Evolutionary conservation across 1,140 invertebrate species (phyloP).

Genomic region (Macrosteles quadrilineatus): DNA sequence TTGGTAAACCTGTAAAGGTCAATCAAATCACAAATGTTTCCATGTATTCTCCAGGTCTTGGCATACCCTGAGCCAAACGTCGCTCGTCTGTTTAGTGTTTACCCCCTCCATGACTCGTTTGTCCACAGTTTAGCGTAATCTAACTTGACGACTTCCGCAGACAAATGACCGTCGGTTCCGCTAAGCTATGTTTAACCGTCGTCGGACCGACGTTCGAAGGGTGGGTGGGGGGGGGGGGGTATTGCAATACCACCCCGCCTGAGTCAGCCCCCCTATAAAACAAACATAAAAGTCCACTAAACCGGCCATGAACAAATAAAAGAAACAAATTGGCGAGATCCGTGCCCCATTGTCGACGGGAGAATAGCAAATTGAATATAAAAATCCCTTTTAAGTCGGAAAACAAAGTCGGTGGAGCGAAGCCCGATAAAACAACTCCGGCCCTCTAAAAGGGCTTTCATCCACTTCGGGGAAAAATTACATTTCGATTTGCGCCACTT

Average conservation of each 20-base stretch:
- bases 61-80: no score
- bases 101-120: no score
- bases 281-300: slow-evolving; percentile 29
- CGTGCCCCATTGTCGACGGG: slow-evolving; percentile 17
- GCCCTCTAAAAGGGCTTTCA: slow-evolving; percentile 26
- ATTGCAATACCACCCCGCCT: no score
- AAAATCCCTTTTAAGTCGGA: slow-evolving; percentile 32
- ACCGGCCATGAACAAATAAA: slow-evolving; percentile 26
- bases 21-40: no score
- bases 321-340: slow-evolving; percentile 26
- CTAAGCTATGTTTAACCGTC: slow-evolving; percentile 14
- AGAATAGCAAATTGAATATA: slow-evolving; percentile 33
- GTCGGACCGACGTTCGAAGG: background rate
- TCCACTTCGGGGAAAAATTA: slow-evolving; percentile 33
- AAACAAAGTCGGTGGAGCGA: slow-evolving; percentile 18
- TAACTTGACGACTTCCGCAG: no score
- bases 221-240: background rate
- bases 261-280: slow-evolving; percentile 10
- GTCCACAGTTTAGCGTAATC: no score
- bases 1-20: no score
- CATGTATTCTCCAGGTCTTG: no score
- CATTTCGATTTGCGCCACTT: slow-evolving; percentile 32
- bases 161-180: background rate
- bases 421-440: slow-evolving; percentile 29
- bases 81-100: no score